These are phyloP conservation scores for Cossypha dichroa DNA, from an alignment of 2,797 vertebrate genomes.

Conservation along the genomic window DNA sequence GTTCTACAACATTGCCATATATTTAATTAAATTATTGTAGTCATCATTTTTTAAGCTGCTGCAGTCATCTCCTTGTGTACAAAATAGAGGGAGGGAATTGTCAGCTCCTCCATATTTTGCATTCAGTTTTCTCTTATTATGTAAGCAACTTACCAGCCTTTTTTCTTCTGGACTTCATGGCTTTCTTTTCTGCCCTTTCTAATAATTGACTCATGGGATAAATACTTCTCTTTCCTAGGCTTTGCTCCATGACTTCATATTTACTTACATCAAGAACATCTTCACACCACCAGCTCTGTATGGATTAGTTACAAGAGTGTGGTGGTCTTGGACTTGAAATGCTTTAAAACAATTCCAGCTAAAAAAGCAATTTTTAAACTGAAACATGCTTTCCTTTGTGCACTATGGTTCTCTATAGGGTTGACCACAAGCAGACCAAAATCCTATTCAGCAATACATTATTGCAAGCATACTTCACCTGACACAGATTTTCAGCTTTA, in stretches of 20 bases:
- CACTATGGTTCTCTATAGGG: background rate
- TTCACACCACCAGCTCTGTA: background rate
- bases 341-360: background rate
- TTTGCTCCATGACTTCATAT: background rate
- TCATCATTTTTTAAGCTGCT: background rate
- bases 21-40: background rate
- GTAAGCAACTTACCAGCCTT: background rate
- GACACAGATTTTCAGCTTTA: background rate
- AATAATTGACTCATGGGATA: background rate
- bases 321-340: background rate
- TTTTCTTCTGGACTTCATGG: background rate
- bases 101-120: background rate
- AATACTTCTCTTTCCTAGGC: background rate
- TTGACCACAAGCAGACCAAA: background rate
- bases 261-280: background rate
- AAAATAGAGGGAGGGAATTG: background rate
- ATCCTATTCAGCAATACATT: background rate
- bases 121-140: background rate
- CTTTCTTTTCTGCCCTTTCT: background rate
- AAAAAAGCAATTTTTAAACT: background rate
- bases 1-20: background rate
- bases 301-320: background rate
- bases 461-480: background rate
- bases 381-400: rapidly evolving
- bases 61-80: background rate